Conservation (phyloP, 2,888 invertebrate genomes). For the Pogonocherus hispidulus region DNA sequence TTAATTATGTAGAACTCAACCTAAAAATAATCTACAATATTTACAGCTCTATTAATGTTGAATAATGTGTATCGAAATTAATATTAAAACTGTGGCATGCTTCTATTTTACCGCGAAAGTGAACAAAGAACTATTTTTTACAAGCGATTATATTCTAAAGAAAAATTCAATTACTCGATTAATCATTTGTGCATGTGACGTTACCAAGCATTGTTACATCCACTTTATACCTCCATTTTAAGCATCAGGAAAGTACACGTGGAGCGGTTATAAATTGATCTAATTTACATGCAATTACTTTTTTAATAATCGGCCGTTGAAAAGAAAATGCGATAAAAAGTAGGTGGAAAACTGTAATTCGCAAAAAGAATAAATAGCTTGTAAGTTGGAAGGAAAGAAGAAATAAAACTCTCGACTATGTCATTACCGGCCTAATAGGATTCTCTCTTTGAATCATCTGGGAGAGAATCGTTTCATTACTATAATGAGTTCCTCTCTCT, state of each 20-base stretch:
- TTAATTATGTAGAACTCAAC: too few species aligned
- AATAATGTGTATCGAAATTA: neutral
- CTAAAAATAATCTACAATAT: neutral
- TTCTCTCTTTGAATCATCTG: constrained; percentile 60
- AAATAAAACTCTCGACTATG: constrained; percentile 49
- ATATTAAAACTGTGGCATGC: neutral
- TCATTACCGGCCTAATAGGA: constrained; percentile 63
- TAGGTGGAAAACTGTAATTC: constrained; percentile 43
- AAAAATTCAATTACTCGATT: neutral
- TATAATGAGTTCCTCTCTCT: constrained; percentile 59
- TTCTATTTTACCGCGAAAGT: neutral
- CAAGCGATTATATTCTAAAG: neutral
- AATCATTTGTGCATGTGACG: neutral
- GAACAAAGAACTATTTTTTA: neutral
- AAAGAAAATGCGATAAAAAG: constrained; percentile 41
- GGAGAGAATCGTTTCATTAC: constrained; percentile 64
- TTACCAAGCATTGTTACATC: neutral
- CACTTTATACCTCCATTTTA: neutral
- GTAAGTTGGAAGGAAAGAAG: constrained; percentile 36
- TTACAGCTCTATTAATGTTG: neutral
- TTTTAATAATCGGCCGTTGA: constrained; percentile 36
- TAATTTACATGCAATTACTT: constrained; percentile 43
- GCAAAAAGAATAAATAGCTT: constrained; percentile 47
- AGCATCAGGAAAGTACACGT: neutral
- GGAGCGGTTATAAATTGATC: constrained; percentile 13